Evolutionary conservation across 2,797 vertebrate genomes (phyloP), one percentile per base, ranked within the genome.

Genomic region (Lepus townsendii): DNA sequence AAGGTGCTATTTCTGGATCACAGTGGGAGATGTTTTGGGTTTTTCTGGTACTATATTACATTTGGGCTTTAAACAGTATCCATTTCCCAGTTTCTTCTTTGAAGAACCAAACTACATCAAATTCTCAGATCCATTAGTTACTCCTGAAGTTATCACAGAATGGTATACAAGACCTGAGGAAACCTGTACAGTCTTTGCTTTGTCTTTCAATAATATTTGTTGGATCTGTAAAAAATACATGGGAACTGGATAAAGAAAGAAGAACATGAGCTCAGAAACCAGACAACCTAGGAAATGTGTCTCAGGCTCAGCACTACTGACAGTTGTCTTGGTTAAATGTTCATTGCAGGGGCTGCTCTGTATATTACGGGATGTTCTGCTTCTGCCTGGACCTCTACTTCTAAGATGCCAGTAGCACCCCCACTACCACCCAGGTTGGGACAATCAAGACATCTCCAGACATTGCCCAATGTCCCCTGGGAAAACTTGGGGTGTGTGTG

Each of bases 1-100:
- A 77, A 57, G 62, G 38, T 35, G 20, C 20, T 93, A 27, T 87
- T 78, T 92, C 83, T 87, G 32, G 83, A 71, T 79, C 79, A 77
- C 89, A 83, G 14, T 2, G 32, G 30, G 8, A 50, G 47, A 50
- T 4, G 4, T 35, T 42, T 75, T 27, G 9, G 11, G 13, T 52
- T 66, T 17, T 71, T 50, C 57, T 83, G 42, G 20, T 26, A 50
- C 30, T 30, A 20, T 35, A 11, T 68, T n/a, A 85, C 24, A 69
- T 68, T 71, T 63, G 24, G 2, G 32, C 42, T 87, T 86, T 62
- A 5, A 72, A 89, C 26, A 30, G 1, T 26, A n/a, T 65, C 78
- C 50, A 30, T 87, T 83, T 32, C 26, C 77, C 27, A 69, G 8
- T 78, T 62, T 77, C 42, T 42, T 91, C 63, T 95, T 92, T 42